Evolutionary conservation across 2,113 vertebrate genomes (phyloP), one percentile per base, ranked within the genome.

Genomic region (Ciconia stormi): DNA sequence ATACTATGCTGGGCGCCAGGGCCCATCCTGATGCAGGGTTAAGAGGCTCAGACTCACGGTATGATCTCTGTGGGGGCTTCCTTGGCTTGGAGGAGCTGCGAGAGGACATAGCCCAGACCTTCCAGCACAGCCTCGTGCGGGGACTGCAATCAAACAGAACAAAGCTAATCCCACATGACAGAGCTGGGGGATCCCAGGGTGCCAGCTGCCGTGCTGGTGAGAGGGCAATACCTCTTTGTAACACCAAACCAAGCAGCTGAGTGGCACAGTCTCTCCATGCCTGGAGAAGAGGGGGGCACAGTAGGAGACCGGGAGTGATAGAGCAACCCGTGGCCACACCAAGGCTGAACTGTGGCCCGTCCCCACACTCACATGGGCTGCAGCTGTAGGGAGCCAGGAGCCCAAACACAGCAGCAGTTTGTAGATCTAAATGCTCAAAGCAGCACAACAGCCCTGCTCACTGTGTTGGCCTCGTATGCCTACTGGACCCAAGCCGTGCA

Each of bases 21-120:
- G 58, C 77, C n/a, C 25, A 19, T 36, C 73, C 98, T 97, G 44
- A 66, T 0, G 11, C 19, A 29, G 73, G 47, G 40, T 9, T 25
- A 47, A 62, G 46, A 40, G 13, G 26, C 69, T 94, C 6, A 3
- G 82, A 98, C 99, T 99, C 98, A 99, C 99, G 98, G 98, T 63
- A 99, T 97, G 82, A 99, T 98, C 95, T 98, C 99, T 19, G 97
- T 82, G 49, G 98, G 93, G 13, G 99, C 98, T 93, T 99, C 98
- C 92, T 98, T 99, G 73, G 98, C 98, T 91, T 99, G 99, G n/a
- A 99, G 98, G 58, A 99, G 98, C 97, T 99, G 99, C 4, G 99
- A 99, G 89, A 99, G 98, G 44, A 99, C 97, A 9, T 99, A 99
- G 26, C 98, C 99, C 20, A 98, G 98, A 17, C 99, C 99, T 98